Evolutionary conservation across 2,113 vertebrate species (phyloP), one percentile per base, ranked within the genome.

Genomic region (Gallinago paraguaiae): DNA sequence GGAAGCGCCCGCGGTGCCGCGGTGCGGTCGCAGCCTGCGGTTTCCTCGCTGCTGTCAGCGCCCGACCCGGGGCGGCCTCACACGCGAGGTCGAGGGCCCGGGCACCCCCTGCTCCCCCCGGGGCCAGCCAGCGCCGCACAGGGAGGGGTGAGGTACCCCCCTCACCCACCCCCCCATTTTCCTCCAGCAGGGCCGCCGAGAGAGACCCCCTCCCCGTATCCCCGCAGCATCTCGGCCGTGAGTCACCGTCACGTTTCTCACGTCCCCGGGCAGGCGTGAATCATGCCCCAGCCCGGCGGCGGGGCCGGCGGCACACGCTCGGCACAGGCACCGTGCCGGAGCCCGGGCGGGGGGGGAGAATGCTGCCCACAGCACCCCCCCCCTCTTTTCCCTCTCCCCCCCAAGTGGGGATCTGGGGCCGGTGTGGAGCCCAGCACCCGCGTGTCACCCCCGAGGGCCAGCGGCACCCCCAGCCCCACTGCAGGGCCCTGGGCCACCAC

Each of bases 171-270:
- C 46, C 20, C 20, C 46, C 19, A 11, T 39, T 39, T 39, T 39
- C 9, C 46, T 9, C 30, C 11, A 48, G 20, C 31, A 25, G 76
- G 28, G 59, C 76, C 10, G 17, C 61, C 6, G 8, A 43, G 76
- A 3, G 7, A 88, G 90, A 91, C 95, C 95, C 91, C 86, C 81
- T 71, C 25, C 85, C 67, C 1, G 0, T 30, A 53, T 57, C 63
- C 92, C 87, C 23, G 1, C 5, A 61, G 82, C 90, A 14, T 72
- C 96, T 51, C 63, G 19, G 54, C 90, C 31, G 94, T 97, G 96
- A 97, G 95, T 96, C 96, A 97, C 94, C 79, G 56, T 95, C 96
- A 95, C 96, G 94, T 97, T 95, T 95, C 95, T 95, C 92, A 96
- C 95, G 88, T 96, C 94, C 94, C 93, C 92, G 76, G 92, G 94